Conservation (phyloP, 2,113 vertebrate species). For the Hemiscyllium ocellatum region DNA sequence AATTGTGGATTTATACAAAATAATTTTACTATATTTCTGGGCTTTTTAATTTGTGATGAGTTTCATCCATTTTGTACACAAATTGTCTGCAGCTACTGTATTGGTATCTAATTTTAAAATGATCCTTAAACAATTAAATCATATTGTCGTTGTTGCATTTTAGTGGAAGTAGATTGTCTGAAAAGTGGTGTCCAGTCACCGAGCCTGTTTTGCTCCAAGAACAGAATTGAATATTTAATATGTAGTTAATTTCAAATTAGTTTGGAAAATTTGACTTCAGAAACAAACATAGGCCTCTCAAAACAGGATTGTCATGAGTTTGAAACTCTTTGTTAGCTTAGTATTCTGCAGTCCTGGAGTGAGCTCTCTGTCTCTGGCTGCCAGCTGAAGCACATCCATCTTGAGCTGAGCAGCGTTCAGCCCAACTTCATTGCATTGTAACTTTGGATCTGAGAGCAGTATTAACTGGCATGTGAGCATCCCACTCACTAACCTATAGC, state of each 20-base stretch:
- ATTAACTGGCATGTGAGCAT: background rate
- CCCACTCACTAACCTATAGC: background rate
- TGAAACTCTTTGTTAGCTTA: background rate
- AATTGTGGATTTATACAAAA: constrained; percentile 10
- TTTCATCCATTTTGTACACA: constrained; percentile 7
- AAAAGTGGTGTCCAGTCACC: background rate
- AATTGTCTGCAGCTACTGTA: background rate
- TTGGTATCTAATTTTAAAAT: background rate
- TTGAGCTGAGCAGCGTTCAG: background rate
- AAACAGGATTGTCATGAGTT: background rate
- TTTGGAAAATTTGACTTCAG: background rate
- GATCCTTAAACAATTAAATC: background rate
- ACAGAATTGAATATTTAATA: background rate
- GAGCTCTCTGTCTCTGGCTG: background rate
- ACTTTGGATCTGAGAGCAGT: background rate
- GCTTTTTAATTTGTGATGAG: background rate
- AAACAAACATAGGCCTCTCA: background rate
- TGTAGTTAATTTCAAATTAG: background rate
- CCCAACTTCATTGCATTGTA: background rate
- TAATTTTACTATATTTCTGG: background rate
- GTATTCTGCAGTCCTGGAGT: background rate
- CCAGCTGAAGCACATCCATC: background rate
- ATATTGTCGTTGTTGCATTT: background rate
- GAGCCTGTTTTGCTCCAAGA: background rate
- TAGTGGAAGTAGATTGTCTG: background rate